Evolutionary conservation across 2,888 invertebrate genomes (phyloP).

Genomic region (Aphodius sticticus): DNA sequence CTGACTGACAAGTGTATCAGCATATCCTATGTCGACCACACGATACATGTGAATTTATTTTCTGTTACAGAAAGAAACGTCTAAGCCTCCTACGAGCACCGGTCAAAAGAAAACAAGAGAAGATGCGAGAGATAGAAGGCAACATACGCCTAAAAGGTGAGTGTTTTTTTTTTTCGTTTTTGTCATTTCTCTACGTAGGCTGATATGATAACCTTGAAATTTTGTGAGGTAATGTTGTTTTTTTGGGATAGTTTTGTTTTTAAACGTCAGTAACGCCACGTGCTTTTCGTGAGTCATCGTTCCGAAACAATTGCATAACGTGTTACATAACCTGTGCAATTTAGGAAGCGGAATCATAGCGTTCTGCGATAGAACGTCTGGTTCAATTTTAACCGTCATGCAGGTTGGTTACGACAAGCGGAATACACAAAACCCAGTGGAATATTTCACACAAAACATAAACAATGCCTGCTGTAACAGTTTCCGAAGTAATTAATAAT

Average conservation of each 20-base stretch:
- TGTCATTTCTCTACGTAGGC: background rate
- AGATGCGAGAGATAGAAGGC: conserved; percentile 12
- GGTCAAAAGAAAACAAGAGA: conserved; percentile 14
- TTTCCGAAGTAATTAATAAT: too few relatives aligned
- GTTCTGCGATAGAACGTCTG: too few relatives aligned
- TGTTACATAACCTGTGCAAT: too few relatives aligned
- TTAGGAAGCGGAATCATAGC: too few relatives aligned
- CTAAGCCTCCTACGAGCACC: conserved; percentile 11
- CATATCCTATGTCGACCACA: background rate
- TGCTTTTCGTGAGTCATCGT: too few relatives aligned
- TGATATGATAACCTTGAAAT: background rate
- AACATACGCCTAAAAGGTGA: conserved; percentile 16
- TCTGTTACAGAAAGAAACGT: conserved; percentile 28
- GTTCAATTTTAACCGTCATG: too few relatives aligned
- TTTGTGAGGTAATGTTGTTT: background rate
- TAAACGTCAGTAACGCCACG: too few relatives aligned
- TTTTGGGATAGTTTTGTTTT: background rate
- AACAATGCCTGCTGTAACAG: too few relatives aligned
- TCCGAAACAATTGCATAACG: too few relatives aligned
- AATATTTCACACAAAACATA: too few relatives aligned
- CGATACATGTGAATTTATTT: background rate
- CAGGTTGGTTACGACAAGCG: too few relatives aligned
- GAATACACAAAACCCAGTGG: too few relatives aligned
- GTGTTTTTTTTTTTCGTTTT: conserved; percentile 1
- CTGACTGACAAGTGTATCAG: background rate